phyloP scores from a whole-genome alignment of 35 echinoderm and acorn worm species.

The Apostichopus parvimensis region DNA sequence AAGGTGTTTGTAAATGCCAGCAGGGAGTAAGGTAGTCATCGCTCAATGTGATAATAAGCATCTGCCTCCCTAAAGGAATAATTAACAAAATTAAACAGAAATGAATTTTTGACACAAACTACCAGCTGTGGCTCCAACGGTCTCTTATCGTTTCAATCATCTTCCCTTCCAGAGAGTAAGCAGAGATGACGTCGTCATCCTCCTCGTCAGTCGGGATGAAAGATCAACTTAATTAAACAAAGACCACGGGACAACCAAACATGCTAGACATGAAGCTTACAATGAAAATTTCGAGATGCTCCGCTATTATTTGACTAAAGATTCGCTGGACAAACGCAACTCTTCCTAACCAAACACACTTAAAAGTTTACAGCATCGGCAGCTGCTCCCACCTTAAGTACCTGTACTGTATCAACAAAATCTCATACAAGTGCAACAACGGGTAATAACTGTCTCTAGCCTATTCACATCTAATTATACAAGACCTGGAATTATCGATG shows the following conservation, averaged over 20 bases:
- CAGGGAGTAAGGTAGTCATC: background rate
- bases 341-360: background rate
- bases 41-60: constrained; percentile 25
- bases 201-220: background rate
- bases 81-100: constrained; percentile 43
- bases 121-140: constrained; percentile 18
- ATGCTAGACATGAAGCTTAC: background rate
- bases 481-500: too few relatives aligned
- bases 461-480: too few relatives aligned
- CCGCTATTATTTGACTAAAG: background rate
- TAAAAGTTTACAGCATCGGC: background rate
- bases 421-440: too few relatives aligned
- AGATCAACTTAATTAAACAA: background rate
- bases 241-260: background rate
- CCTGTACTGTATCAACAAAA: too few relatives aligned
- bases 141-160: constrained; percentile 36
- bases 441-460: too few relatives aligned
- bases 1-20: background rate
- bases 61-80: constrained; percentile 6
- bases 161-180: background rate
- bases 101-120: constrained; percentile 19
- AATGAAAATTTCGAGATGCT: background rate
- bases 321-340: background rate
- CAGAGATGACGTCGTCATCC: background rate
- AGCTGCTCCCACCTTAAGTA: too few relatives aligned